A percentile compares a stretch with the other conserved stretches of the same genome.
phyloP scores from a whole-genome alignment of 1,140 invertebrate species.

The Drosophila obscura region DNA sequence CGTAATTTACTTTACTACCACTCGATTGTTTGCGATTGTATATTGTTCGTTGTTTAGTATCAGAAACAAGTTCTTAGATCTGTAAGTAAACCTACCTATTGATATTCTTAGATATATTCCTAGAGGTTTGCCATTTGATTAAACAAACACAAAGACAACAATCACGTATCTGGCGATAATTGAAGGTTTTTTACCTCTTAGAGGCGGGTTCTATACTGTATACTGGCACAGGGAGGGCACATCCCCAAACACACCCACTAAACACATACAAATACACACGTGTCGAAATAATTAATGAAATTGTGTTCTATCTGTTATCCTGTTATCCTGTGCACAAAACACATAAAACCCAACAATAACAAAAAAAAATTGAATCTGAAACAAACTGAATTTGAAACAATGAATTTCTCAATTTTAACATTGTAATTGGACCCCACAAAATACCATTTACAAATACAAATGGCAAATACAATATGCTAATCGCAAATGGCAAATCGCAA shows the following conservation, averaged over 20 bases:
- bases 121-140: conserved; percentile 37
- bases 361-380: conserved; percentile 21
- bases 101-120: conserved; percentile 23
- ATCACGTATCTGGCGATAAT: background rate
- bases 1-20: conserved; percentile 24
- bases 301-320: conserved; percentile 45
- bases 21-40: conserved; percentile 41
- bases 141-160: conserved; percentile 23
- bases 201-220: background rate
- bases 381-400: conserved; percentile 7
- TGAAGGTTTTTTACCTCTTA: background rate
- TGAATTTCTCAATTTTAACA: conserved; percentile 7
- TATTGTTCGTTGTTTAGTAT: conserved; percentile 42
- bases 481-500: conserved; percentile 24
- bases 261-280: conserved; percentile 7
- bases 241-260: background rate
- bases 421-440: conserved; percentile 6
- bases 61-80: background rate
- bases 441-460: too few species aligned
- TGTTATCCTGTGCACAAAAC: conserved; percentile 45
- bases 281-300: conserved; percentile 33
- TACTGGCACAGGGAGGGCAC: background rate
- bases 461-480: conserved; percentile 30
- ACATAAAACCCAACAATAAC: conserved; percentile 18
- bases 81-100: conserved; percentile 22